phyloP scores from a whole-genome alignment of 2,888 invertebrate species.

The Automeris io region DNA sequence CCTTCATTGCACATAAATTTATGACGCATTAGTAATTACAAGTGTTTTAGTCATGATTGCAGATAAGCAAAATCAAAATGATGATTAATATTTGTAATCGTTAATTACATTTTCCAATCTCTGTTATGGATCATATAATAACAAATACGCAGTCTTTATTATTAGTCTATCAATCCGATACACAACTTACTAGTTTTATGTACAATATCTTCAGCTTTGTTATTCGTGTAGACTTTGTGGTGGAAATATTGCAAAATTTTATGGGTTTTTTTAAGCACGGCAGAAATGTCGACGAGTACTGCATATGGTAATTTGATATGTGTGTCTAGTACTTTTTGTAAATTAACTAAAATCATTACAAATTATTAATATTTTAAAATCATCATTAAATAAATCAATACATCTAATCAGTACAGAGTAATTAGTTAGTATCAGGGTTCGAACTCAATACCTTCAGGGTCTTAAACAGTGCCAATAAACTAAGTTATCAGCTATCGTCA shows the following conservation, averaged over 20 bases:
- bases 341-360: conserved; percentile 30
- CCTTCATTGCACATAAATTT: no score
- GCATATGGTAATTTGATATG: neutral
- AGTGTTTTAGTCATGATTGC: no score
- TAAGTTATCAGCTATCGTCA: no score
- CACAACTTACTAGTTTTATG: neutral
- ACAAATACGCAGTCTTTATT: neutral
- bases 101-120: conserved; percentile 17
- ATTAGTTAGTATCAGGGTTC: no score
- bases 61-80: no score
- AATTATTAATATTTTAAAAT: neutral
- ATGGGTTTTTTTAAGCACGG: conserved; percentile 13
- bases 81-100: no score
- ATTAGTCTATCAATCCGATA: neutral
- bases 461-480: no score
- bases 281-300: neutral
- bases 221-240: conserved; percentile 10
- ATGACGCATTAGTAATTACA: no score
- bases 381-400: neutral
- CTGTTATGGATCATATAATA: neutral
- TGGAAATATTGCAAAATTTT: conserved; percentile 18
- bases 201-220: neutral
- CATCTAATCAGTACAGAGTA: no score
- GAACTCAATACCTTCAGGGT: no score
- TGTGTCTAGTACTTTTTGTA: conserved; percentile 16